Conservation (phyloP, 2,113 vertebrate genomes). For the Campylomormyrus numenius region DNA sequence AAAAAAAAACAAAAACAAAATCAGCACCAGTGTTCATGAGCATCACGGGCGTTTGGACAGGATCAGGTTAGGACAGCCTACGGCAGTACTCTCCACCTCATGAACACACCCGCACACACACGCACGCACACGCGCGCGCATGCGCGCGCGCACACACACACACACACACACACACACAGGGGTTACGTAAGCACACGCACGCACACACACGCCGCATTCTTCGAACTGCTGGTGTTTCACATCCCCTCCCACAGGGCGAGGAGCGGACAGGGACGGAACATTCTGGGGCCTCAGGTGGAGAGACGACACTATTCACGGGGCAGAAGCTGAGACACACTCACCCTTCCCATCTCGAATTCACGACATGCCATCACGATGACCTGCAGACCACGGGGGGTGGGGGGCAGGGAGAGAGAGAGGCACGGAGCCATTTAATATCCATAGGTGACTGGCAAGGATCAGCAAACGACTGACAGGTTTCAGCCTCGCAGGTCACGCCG, state of each 20-base stretch:
- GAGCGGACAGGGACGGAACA: background rate
- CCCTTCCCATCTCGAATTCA: conserved; percentile 99
- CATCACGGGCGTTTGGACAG: background rate
- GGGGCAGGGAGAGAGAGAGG: background rate
- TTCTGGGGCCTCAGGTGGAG: background rate
- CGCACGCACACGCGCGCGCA: no score
- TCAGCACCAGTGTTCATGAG: background rate
- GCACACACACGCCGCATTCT: background rate
- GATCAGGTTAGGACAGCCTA: background rate
- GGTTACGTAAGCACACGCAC: background rate
- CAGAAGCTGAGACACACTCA: conserved; percentile 53
- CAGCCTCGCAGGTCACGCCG: background rate
- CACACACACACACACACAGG: background rate
- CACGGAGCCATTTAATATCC: background rate
- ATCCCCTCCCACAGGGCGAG: background rate
- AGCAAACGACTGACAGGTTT: background rate
- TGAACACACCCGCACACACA: background rate
- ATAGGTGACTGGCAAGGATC: background rate
- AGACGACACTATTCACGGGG: background rate
- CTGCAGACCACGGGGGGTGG: conserved; percentile 52
- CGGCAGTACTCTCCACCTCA: background rate
- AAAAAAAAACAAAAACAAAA: background rate
- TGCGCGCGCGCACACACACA: no score
- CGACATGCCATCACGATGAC: conserved; percentile 98
- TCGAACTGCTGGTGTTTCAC: background rate